Percentiles rank a stretch among this genome's conserved stretches.
Evolutionary conservation across 2,797 vertebrate species (phyloP).

Genomic region (Cichlasoma orientale): DNA sequence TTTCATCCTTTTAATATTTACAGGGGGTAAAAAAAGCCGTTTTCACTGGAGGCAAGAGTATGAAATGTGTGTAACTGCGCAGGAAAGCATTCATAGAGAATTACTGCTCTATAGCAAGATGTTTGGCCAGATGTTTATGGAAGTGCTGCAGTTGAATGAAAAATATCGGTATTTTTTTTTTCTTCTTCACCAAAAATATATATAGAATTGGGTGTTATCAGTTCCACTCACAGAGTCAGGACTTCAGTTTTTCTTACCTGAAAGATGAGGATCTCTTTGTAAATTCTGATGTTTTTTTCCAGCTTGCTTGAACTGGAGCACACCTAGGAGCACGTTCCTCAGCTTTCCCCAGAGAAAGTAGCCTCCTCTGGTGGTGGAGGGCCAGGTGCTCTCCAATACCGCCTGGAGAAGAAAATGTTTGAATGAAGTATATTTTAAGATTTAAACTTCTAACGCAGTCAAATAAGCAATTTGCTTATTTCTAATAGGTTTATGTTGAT

Average conservation of each 20-base stretch:
- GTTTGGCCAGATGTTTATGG: neutral
- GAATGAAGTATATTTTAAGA: neutral
- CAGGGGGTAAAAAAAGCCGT: neutral
- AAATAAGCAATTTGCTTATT: neutral
- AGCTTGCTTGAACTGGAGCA: slow-evolving; percentile 93
- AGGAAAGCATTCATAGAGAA: neutral
- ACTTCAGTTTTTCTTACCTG: slow-evolving; percentile 79
- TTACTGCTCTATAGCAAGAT: neutral
- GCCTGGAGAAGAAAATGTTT: slow-evolving; percentile 81
- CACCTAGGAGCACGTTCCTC: slow-evolving; percentile 92
- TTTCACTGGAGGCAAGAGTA: neutral
- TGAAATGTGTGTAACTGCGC: neutral
- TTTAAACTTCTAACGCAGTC: neutral
- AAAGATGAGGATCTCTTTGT: slow-evolving; percentile 82
- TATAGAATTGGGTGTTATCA: neutral
- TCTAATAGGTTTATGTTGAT: neutral
- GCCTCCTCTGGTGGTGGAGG: slow-evolving; percentile 94
- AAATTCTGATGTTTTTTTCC: slow-evolving; percentile 84
- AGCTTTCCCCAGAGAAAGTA: slow-evolving; percentile 98
- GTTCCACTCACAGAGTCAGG: neutral
- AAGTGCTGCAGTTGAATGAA: neutral
- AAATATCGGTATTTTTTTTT: neutral
- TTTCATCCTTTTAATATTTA: neutral
- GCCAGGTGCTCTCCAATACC: slow-evolving; percentile 98
- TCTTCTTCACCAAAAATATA: neutral